Evolutionary conservation across 1,140 invertebrate genomes (phyloP).

Genomic region (Drosophila sp.): DNA sequence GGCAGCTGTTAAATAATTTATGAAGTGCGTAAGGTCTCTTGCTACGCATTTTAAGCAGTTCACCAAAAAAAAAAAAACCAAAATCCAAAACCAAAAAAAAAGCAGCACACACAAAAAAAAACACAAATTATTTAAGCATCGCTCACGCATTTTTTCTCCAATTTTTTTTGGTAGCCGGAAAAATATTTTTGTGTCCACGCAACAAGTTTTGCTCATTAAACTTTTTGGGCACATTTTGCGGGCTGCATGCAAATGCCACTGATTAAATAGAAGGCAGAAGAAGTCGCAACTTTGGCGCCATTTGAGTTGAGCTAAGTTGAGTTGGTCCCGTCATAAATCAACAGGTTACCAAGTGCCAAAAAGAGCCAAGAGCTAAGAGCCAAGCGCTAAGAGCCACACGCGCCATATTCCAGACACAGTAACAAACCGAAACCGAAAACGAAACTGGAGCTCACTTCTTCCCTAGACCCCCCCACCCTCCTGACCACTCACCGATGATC

Average conservation of each 20-base stretch:
- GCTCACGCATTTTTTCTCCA: constrained; percentile 65
- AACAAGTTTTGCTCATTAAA: constrained; percentile 57
- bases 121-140: constrained; percentile 49
- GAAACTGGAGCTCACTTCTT: background rate
- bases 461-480: background rate
- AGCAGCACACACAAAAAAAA: constrained; percentile 7
- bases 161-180: constrained; percentile 49
- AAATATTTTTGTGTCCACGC: constrained; percentile 64
- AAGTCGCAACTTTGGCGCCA: constrained; percentile 24
- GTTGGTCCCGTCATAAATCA: constrained; percentile 60
- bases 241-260: constrained; percentile 70
- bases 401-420: background rate
- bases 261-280: constrained; percentile 48
- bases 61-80: constrained; percentile 14
- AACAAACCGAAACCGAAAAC: background rate
- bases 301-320: constrained; percentile 6
- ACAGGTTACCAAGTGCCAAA: constrained; percentile 36
- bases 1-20: constrained; percentile 76
- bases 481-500: background rate
- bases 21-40: constrained; percentile 74
- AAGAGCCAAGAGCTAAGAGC: constrained; percentile 29
- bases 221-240: constrained; percentile 68
- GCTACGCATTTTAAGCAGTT: constrained; percentile 73
- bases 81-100: constrained; percentile 26
- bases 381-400: constrained; percentile 4